These are phyloP conservation scores for Pygathrix nemaeus DNA, from an alignment of 2,113 vertebrate species.

Conservation along the genomic window DNA sequence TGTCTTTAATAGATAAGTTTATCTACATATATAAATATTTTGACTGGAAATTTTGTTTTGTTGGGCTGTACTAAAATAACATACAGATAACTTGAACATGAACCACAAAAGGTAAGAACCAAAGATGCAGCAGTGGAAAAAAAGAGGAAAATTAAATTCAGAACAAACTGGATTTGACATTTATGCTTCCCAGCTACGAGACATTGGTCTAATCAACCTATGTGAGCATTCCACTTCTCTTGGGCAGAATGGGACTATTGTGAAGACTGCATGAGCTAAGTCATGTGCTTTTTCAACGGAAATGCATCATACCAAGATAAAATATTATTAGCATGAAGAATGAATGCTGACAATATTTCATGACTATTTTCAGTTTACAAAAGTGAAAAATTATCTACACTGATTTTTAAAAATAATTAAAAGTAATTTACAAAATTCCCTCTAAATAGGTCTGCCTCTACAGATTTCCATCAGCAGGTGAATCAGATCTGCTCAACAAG, in stretches of 20 bases:
- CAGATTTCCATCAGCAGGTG: no score
- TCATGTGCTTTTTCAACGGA: not conserved
- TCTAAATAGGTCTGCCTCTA: no score
- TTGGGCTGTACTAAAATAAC: not conserved
- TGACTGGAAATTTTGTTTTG: conserved; percentile 29
- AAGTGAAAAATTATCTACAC: conserved; percentile 22
- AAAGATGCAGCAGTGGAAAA: not conserved
- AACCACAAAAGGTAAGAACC: not conserved
- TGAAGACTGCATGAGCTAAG: not conserved
- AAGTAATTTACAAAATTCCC: no score
- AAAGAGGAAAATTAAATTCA: not conserved
- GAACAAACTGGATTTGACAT: not conserved
- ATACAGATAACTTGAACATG: not conserved
- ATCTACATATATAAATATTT: not conserved
- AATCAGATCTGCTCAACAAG: no score
- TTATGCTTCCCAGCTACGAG: not conserved
- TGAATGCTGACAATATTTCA: not conserved
- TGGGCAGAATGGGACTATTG: not conserved
- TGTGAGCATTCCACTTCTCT: not conserved
- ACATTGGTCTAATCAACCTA: not conserved
- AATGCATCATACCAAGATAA: not conserved
- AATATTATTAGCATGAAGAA: not conserved
- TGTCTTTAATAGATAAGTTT: not conserved
- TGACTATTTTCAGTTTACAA: not conserved
- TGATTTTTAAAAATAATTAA: not conserved